Base-by-base conservation (phyloP, 2,888 invertebrate genomes). In the Litoditis marina region DNA sequence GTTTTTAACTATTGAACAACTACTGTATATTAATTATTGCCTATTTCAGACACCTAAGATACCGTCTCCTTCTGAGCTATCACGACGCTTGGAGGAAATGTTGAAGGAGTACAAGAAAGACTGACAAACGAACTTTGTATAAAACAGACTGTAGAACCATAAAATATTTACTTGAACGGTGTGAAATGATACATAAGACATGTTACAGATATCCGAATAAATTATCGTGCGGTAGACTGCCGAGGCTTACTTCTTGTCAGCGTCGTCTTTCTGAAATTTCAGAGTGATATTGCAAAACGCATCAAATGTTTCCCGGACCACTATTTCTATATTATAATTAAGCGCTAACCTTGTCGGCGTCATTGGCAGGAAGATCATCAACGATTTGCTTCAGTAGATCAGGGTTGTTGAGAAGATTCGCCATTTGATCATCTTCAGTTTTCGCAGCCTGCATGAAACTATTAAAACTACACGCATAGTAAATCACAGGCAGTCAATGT, bases 351-450 rank as follows among this genome's bases (percentile, higher is more conserved):
- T 60, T 44, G 6, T 39, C 39, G 39, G 32, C 44, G 44, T 36
- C 31, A 13, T 49, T 49, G 34, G 28, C 28, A 19, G 79, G 77
- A 52, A 79, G 63, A 19, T 79, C 73, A 39, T 79, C 70, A 51
- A 81, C 77, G 49, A 81, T 67, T 51, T 78, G 73, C 50, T 78
- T 77, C 42, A 81, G 70, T 39, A 77, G 63, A 25, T 76, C 80
- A 19, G 79, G 78, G 50, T 81, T 73, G 63, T 76, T 73, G 60
- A 79, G 66, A 47, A 81, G 64, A 31, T 77, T 73, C 49, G 75
- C 72, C 22, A 68, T 61, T 36, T 74, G 69, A 13, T 68, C 73
- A 16, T 44, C n/a, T n/a, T n/a, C n/a, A n/a, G n/a, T n/a, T n/a
- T n/a, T n/a, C n/a, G n/a, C n/a, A n/a, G n/a, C n/a, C n/a, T n/a